Evolutionary conservation across 2,113 vertebrate genomes (phyloP), one percentile per base, ranked within the genome.

Genomic region (Astatotilapia flaviijosephi): DNA sequence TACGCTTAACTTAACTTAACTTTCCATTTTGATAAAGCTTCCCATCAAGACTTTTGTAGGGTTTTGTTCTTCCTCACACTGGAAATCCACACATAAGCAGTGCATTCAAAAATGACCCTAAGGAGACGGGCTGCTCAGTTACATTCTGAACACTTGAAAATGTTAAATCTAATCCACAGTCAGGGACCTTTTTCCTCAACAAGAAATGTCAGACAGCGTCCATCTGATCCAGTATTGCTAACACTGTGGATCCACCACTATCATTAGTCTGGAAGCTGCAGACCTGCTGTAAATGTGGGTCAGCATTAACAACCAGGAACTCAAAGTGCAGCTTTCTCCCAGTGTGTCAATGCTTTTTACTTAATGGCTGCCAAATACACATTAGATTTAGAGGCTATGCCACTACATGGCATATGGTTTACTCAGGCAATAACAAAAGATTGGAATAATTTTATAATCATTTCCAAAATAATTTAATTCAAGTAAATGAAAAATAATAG

Each of bases 401-500:
- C 40, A 26, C 23, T 26, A 0, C 2, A 60, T 0, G 21, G 42
- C 3, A 17, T 28, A 73, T 23, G 12, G 0, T 45, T 75, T 70
- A 70, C n/a, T 70, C 65, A 14, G 19, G n/a, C 3, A 6, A 42
- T 42, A 40, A 70, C 35, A 70, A 23, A 68, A 40, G 5, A 45
- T 9, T 26, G 7, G 0, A 26, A 1, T 26, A 17, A 0, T 73
- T 45, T 73, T 73, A 28, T 0, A 26, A 28, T 73, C 14, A 45
- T 73, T 73, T 73, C 42, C 21, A 21, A 37, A 65, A 65, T 21
- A 70, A 45, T 73, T 73, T 17, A 73, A 28, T 47, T 26, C 40
- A 17, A 28, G 8, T 1, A 47, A 45, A 0, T 45, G 23, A 73
- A 45, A 73, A 73, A 28, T 10, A 73, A 28, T 28, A 45, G 21